Evolutionary conservation across 2,113 vertebrate genomes (phyloP).

Genomic region (Rhadina sibilatrix): DNA sequence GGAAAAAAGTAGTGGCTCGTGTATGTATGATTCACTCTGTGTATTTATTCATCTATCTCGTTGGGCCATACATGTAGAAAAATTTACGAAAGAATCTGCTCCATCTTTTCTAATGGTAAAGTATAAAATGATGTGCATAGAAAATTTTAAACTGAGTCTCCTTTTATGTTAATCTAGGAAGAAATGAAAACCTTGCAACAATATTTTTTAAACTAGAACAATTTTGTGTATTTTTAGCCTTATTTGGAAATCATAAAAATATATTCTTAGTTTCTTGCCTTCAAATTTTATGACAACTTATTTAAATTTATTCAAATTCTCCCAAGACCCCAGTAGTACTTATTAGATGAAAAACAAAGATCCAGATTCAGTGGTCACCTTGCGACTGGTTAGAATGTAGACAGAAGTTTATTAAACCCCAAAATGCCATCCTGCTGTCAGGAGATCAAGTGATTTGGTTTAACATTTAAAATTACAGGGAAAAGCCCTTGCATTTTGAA

Average conservation of each 20-base stretch:
- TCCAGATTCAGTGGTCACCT: not conserved
- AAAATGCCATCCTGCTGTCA: not conserved
- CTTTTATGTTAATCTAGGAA: not conserved
- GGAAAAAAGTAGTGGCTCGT: not conserved
- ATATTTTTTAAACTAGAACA: not conserved
- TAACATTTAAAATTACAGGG: not conserved
- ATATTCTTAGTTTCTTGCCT: not conserved
- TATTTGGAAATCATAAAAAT: not conserved
- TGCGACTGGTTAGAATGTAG: not conserved
- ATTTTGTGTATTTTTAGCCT: not conserved
- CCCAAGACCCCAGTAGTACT: not conserved
- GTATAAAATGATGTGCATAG: fast-evolving
- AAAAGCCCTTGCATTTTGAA: not conserved
- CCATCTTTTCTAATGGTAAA: not conserved
- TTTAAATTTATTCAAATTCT: not conserved
- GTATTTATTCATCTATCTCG: not conserved
- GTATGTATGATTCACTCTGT: not conserved
- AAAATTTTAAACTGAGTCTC: not conserved
- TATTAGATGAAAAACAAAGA: not conserved
- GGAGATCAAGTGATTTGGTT: not conserved
- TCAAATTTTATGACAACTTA: not conserved
- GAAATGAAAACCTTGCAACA: not conserved
- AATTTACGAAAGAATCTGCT: not conserved
- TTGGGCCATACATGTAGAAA: not conserved
- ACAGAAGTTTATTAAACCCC: not conserved